phyloP scores from a whole-genome alignment of 1,140 invertebrate species.

The Ectropis grisescens region DNA sequence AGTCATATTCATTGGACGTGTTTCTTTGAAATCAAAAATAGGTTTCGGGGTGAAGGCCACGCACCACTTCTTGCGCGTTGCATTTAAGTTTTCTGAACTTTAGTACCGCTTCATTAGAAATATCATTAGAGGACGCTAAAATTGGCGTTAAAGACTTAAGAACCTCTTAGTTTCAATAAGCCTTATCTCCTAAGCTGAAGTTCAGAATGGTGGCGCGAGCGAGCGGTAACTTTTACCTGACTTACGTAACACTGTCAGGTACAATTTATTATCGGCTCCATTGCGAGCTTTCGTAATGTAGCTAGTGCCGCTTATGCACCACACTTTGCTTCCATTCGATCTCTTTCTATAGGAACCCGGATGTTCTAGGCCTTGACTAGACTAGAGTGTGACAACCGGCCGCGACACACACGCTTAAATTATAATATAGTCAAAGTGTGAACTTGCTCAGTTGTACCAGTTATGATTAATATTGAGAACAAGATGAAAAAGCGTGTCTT shows the following conservation, averaged over 20 bases:
- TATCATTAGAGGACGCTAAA: too few relatives aligned
- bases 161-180: too few relatives aligned
- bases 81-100: slow-evolving; percentile 11
- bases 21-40: slow-evolving; percentile 19
- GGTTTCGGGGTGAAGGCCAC: slow-evolving; percentile 27
- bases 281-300: slow-evolving; percentile 58
- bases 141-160: too few relatives aligned
- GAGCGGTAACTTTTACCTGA: slow-evolving; percentile 58
- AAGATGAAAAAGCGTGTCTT: too few relatives aligned
- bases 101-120: neutral
- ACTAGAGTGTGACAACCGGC: too few relatives aligned
- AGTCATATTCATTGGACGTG: slow-evolving; percentile 17
- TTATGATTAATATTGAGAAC: too few relatives aligned
- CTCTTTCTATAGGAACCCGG: slow-evolving; percentile 16
- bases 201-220: slow-evolving; percentile 41
- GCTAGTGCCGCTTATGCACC: slow-evolving; percentile 26
- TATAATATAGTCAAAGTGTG: too few relatives aligned
- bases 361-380: too few relatives aligned
- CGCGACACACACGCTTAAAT: too few relatives aligned
- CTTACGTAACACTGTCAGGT: slow-evolving; percentile 49
- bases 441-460: too few relatives aligned
- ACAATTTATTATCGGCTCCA: slow-evolving; percentile 57
- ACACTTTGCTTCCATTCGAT: slow-evolving; percentile 18
- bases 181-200: slow-evolving; percentile 20
- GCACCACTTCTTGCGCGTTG: slow-evolving; percentile 7